Conservation (phyloP, 2,113 vertebrate species). For the Microcebus griseorufus region DNA sequence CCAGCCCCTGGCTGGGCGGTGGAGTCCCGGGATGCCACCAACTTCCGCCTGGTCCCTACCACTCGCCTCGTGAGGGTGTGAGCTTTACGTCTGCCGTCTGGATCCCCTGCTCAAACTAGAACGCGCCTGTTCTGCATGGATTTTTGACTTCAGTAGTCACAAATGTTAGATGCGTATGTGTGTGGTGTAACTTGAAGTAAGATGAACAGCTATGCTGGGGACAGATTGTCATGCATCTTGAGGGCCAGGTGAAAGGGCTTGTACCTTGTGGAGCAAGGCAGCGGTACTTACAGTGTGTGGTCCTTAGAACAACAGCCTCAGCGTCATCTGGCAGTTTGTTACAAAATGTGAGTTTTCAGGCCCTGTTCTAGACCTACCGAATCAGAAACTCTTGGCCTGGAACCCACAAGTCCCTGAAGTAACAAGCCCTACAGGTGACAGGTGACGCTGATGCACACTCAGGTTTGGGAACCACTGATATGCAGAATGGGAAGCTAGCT, state of each 20-base stretch:
- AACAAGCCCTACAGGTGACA: background rate
- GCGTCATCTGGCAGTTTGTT: too few species aligned
- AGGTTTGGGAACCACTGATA: background rate
- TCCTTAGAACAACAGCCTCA: background rate
- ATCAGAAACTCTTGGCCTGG: background rate
- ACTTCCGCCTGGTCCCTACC: background rate
- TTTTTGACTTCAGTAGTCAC: background rate
- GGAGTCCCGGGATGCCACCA: background rate
- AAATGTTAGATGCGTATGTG: background rate
- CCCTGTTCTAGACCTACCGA: background rate
- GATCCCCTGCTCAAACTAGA: background rate
- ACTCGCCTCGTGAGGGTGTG: background rate
- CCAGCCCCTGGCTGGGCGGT: background rate
- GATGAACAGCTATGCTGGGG: background rate
- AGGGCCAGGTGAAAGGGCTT: background rate
- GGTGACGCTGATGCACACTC: background rate
- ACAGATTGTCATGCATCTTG: background rate
- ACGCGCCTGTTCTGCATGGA: background rate
- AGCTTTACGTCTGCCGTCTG: background rate
- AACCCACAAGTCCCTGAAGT: too few species aligned
- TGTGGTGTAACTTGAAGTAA: conserved; percentile 5
- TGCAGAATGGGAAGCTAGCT: background rate
- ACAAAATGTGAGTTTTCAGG: background rate
- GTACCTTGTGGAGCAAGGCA: rapidly evolving
- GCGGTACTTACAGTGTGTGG: background rate